Percentiles rank a stretch among this genome's conserved stretches.
These are phyloP conservation scores for Bryconaethiops microstoma DNA, from an alignment of 2,797 vertebrate genomes.

Conservation along the genomic window DNA sequence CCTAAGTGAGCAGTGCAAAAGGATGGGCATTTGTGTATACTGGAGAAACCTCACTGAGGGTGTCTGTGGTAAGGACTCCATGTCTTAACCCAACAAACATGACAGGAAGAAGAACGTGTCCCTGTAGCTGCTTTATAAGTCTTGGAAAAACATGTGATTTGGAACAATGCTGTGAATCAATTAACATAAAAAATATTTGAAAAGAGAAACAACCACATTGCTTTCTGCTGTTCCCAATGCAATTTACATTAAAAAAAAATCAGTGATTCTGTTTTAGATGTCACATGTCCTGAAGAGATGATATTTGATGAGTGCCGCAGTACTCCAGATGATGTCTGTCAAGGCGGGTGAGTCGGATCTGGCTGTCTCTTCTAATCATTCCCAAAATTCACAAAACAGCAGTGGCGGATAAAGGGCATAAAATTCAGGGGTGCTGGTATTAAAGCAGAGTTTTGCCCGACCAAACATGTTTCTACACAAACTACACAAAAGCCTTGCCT, in stretches of 20 bases:
- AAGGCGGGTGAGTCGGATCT: constrained; percentile 63
- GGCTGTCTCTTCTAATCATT: neutral
- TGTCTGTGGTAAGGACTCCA: constrained; percentile 64
- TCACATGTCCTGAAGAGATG: constrained; percentile 62
- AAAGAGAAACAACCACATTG: neutral
- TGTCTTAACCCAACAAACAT: neutral
- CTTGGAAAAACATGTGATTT: neutral
- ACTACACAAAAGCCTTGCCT: no score
- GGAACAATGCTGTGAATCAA: neutral
- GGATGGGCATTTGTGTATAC: constrained; percentile 61
- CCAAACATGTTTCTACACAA: no score
- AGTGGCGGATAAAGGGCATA: no score
- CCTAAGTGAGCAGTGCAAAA: constrained; percentile 68
- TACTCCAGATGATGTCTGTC: constrained; percentile 66
- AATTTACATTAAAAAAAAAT: neutral
- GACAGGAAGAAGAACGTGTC: neutral
- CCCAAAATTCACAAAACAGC: no score
- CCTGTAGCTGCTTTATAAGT: neutral
- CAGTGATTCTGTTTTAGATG: constrained; percentile 59
- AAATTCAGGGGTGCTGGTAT: no score
- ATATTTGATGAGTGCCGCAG: constrained; percentile 63
- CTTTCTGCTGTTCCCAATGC: neutral
- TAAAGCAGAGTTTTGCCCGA: no score
- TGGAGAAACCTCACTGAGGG: constrained; percentile 73
- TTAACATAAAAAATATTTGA: neutral